phyloP scores from a whole-genome alignment of 2,113 vertebrate species.

The Poecile atricapillus region DNA sequence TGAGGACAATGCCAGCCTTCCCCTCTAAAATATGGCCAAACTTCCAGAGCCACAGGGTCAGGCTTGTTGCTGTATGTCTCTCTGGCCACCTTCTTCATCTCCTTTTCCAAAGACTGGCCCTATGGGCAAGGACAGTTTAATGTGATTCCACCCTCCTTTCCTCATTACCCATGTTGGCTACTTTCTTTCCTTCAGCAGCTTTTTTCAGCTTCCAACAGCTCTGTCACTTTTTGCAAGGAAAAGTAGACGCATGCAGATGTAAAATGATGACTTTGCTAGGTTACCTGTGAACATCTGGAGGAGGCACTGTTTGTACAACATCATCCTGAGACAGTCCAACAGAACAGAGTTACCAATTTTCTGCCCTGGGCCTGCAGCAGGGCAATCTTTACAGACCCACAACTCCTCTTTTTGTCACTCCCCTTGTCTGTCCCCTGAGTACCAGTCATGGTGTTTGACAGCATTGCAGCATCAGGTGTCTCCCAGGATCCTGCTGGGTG shows the following conservation, averaged over 20 bases:
- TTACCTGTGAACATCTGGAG: neutral
- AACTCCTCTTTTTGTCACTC: neutral
- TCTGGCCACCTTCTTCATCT: neutral
- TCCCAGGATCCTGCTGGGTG: neutral
- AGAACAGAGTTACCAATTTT: neutral
- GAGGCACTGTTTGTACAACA: neutral
- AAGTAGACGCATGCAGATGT: neutral
- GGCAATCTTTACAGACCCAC: neutral
- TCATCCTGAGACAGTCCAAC: neutral
- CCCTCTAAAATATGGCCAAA: neutral
- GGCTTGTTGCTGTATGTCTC: neutral
- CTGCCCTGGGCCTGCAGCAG: neutral
- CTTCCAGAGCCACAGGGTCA: neutral
- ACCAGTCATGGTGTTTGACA: neutral
- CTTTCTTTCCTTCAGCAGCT: neutral
- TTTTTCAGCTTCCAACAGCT: neutral
- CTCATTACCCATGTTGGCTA: neutral
- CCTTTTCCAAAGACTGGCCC: neutral
- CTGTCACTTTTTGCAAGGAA: neutral
- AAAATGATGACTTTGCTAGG: neutral
- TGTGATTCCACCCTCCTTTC: neutral
- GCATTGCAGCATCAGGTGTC: neutral
- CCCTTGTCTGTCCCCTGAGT: neutral
- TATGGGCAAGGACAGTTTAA: rapidly evolving
- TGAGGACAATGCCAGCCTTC: neutral